Percentiles rank a stretch among this genome's conserved stretches.
Conservation (phyloP, 1,140 invertebrate species). For the Cotesia glomerata region DNA sequence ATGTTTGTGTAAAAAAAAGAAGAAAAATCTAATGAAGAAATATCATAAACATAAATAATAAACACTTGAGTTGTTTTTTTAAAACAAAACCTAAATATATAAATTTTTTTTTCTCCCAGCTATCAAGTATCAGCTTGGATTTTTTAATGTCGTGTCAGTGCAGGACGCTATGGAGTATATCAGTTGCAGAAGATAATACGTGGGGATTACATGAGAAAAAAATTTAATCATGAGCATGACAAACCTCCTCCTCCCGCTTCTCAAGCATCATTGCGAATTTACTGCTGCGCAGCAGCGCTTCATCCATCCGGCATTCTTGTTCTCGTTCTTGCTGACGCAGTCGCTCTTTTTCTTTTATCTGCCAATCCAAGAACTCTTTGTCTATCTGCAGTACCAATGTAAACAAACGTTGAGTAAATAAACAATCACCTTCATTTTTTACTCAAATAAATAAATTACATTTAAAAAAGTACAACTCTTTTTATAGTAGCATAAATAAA, state of each 20-base stretch:
- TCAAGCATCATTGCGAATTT: constrained; percentile 68
- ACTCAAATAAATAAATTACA: neutral
- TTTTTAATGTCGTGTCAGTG: constrained; percentile 47
- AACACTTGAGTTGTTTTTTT: too few relatives aligned
- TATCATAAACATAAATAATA: too few relatives aligned
- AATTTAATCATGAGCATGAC: constrained; percentile 20
- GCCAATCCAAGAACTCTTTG: constrained; percentile 73
- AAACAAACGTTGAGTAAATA: constrained; percentile 9
- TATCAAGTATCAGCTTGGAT: too few relatives aligned
- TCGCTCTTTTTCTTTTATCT: constrained; percentile 76
- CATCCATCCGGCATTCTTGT: constrained; percentile 68
- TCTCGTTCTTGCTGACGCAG: constrained; percentile 66
- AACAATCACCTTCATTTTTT: neutral
- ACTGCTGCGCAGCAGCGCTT: constrained; percentile 70
- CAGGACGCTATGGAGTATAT: too few relatives aligned
- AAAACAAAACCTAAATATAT: too few relatives aligned
- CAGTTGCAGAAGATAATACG: neutral
- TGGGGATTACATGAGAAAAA: constrained; percentile 3
- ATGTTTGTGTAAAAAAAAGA: too few relatives aligned
- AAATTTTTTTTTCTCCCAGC: too few relatives aligned
- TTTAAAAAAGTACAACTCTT: too few relatives aligned
- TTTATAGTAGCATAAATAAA: neutral
- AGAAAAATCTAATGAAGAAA: too few relatives aligned
- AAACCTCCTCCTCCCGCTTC: constrained; percentile 69
- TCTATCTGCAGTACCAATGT: constrained; percentile 70